Evolutionary conservation across 1,140 invertebrate genomes (phyloP), one percentile per base, ranked within the genome.

Genomic region (Pseudoatta argentina): DNA sequence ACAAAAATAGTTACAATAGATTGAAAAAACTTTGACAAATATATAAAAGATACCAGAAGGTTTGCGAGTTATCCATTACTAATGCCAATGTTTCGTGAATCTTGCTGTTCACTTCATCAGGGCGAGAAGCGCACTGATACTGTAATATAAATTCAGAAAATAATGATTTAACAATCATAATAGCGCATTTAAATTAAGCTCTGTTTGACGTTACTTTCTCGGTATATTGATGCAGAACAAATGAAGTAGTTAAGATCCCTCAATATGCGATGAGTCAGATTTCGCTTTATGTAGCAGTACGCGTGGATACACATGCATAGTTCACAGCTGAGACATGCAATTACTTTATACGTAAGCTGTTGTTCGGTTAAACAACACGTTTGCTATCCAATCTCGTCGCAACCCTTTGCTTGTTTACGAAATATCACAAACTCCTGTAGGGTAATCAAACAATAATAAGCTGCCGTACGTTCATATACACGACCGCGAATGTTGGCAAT

Each of bases 381-480:
- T 90, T 90, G 81, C 88, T 75, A 86, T 90, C 64, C 89, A 90
- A 90, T 89, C 88, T 90, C 88, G 69, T 85, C 79, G 79, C 86
- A 89, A 90, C 88, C 75, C 86, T 90, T 90, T 90, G 89, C 89
- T 90, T 90, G 89, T 88, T 90, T 90, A 87, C 79, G 89, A 89
- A 91, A 89, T 91, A 91, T 89, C 79, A 87, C 89, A 87, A 91
- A 91, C 90, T 91, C 63, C 77, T 75, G 59, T 61, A 75, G 81
- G 81, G 83, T 89, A 89, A 91, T 91, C 89, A 86, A 91, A 91
- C 90, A 91, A 91, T 89, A 91, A 91, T 91, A 89, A 91, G 79
- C 85, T 83, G 61, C 51, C 61, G 12, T 59, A 48, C 21, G 66
- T 59, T 78, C 63, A 87, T 90, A 85, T 48, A 81, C 67, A 6